Conservation (phyloP, 2,113 vertebrate species). For the Nothocercus nigrocapillus region DNA sequence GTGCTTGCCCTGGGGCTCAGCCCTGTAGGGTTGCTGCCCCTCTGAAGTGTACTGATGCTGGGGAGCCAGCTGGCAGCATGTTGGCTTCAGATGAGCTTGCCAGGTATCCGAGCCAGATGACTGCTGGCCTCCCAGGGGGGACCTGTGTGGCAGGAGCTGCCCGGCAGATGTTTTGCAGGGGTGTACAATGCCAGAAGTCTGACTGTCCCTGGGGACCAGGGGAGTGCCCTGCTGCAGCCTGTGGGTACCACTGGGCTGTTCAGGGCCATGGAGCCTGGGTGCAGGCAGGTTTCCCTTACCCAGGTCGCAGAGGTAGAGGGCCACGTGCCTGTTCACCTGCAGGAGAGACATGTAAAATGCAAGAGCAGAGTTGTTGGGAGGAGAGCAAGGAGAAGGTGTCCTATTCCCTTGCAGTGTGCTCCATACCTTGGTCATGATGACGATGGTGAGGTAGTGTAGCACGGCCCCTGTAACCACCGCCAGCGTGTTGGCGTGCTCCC, state of each 20-base stretch:
- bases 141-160: neutral
- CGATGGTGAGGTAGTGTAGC: slow-evolving; percentile 89
- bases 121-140: neutral
- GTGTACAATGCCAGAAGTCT: neutral
- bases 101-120: too few species aligned
- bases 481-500: slow-evolving; percentile 74
- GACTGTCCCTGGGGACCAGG: neutral
- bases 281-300: slow-evolving; percentile 76
- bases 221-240: accelerated
- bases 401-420: accelerated
- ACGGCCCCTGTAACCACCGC: slow-evolving; percentile 84
- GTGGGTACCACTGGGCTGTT: neutral
- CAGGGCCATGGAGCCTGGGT: accelerated
- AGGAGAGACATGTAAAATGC: neutral
- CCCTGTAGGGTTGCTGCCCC: accelerated
- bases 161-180: neutral
- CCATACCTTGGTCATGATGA: slow-evolving; percentile 86
- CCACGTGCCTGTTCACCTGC: slow-evolving; percentile 86
- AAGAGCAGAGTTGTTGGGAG: accelerated
- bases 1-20: accelerated
- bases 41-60: accelerated
- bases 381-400: accelerated
- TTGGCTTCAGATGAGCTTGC: neutral
- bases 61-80: neutral
- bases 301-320: slow-evolving; percentile 84